Evolutionary conservation across 2,113 vertebrate genomes (phyloP), one percentile per base, ranked within the genome.

Genomic region (Megaleporinus macrocephalus): DNA sequence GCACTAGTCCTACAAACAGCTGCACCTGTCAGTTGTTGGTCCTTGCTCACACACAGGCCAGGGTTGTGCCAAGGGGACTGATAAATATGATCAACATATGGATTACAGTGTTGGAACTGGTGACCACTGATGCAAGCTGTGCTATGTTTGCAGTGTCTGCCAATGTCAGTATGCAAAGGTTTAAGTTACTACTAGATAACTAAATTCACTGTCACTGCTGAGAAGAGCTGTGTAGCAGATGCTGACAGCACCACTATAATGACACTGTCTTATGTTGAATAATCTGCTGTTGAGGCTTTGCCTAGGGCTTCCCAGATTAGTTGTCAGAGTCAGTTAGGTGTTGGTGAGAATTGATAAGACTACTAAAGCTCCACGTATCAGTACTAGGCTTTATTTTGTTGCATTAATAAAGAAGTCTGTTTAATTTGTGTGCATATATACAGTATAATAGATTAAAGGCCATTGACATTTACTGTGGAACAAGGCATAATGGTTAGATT

Each of bases 11-110:
- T 88, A 89, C 89, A 93, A 91, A 76, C 69, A 79, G 83, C 78
- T 80, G 89, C 94, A 93, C 91, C 92, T 93, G 93, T 93, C 87
- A 14, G 84, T 83, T 65, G 83, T 66, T 82, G 72, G 86, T 30
- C 84, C 66, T 15, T 73, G 84, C 73, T 83, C 53, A 73, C 80
- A 71, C 41, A 55, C 24, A 79, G 66, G 72, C 47, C 76, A 85
- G 41, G 80, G 78, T 63, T 73, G 78, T 74, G 69, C 29, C 41
- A 68, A 79, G 82, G 78, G 57, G 53, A n/a, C 59, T 66, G 80
- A 51, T 75, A 62, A 76, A 83, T 63, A 74, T 80, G 61, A 65
- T 62, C 78, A 76, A 76, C 61, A 76, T 81, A 68, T 24, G 49
- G 75, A 85, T 82, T 82, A 85, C 47, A 61, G 27, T 80, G 65